Evolutionary conservation across 2,113 vertebrate species (phyloP).

Genomic region (Aramus guarauna): DNA sequence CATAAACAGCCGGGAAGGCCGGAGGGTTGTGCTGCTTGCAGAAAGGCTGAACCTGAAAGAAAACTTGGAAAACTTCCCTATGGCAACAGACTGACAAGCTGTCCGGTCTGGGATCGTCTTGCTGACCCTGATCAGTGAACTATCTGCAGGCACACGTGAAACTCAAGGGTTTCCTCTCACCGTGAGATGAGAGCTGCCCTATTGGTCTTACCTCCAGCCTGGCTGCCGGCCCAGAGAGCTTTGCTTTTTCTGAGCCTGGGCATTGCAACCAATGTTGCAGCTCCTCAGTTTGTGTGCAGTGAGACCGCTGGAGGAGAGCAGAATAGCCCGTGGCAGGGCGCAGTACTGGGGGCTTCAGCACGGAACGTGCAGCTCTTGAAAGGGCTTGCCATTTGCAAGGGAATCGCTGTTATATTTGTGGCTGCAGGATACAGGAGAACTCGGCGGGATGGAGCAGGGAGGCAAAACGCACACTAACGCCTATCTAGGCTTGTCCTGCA

Average conservation of each 20-base stretch:
- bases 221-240: not conserved
- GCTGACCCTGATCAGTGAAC: not conserved
- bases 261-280: too few relatives aligned
- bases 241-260: not conserved
- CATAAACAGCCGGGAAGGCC: not conserved
- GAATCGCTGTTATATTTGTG: fast-evolving
- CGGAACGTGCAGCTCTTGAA: not conserved
- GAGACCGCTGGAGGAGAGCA: fast-evolving
- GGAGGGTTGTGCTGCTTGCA: not conserved
- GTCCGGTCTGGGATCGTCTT: not conserved
- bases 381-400: not conserved
- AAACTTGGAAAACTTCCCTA: not conserved
- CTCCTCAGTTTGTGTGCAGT: too few relatives aligned
- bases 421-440: not conserved
- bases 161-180: not conserved
- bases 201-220: not conserved
- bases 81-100: not conserved
- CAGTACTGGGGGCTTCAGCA: not conserved
- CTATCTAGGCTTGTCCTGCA: not conserved
- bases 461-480: not conserved
- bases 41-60: not conserved
- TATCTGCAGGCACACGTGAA: not conserved
- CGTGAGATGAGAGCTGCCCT: not conserved
- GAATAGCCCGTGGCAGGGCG: not conserved
- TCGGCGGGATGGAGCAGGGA: not conserved